These are phyloP conservation scores for Corythornis cristatus DNA, from an alignment of 2,113 vertebrate genomes.

Conservation along the genomic window DNA sequence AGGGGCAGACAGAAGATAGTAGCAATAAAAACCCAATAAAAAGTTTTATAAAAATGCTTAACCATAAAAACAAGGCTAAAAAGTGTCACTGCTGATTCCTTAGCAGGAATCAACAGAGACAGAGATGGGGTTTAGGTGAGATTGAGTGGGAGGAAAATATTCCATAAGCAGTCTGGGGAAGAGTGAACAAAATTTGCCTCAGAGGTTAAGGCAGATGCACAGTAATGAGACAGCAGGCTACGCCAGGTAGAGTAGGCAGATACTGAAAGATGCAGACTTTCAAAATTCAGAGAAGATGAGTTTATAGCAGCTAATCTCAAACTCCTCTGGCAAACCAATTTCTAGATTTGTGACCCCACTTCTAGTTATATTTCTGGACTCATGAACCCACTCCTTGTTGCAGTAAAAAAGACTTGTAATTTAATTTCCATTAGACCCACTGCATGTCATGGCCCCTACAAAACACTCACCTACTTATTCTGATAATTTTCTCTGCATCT, in stretches of 20 bases:
- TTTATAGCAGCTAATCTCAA: not conserved
- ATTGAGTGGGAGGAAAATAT: slow-evolving; percentile 27
- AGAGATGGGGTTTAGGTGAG: slow-evolving; percentile 9
- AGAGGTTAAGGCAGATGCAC: slow-evolving; percentile 34
- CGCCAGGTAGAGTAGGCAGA: slow-evolving; percentile 9
- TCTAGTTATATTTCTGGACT: not conserved
- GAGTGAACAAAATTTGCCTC: slow-evolving; percentile 42
- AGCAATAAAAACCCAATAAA: slow-evolving; percentile 41
- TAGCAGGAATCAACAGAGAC: slow-evolving; percentile 27
- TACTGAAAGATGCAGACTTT: not conserved
- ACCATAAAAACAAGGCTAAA: slow-evolving; percentile 28
- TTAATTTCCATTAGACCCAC: not conserved
- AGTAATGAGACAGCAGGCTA: slow-evolving; percentile 11
- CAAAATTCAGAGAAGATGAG: not conserved
- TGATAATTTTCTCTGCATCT: not conserved
- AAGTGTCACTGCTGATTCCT: slow-evolving; percentile 17
- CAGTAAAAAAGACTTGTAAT: not conserved
- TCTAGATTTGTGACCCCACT: not conserved
- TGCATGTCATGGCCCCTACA: not conserved
- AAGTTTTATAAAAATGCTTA: slow-evolving; percentile 35
- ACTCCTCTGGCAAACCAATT: not conserved
- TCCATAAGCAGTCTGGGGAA: slow-evolving; percentile 14
- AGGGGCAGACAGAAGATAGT: not conserved
- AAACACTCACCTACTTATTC: not conserved
- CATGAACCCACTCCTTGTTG: not conserved